Conservation (phyloP, 2,888 invertebrate genomes). For the Andrena haemorrhoa region DNA sequence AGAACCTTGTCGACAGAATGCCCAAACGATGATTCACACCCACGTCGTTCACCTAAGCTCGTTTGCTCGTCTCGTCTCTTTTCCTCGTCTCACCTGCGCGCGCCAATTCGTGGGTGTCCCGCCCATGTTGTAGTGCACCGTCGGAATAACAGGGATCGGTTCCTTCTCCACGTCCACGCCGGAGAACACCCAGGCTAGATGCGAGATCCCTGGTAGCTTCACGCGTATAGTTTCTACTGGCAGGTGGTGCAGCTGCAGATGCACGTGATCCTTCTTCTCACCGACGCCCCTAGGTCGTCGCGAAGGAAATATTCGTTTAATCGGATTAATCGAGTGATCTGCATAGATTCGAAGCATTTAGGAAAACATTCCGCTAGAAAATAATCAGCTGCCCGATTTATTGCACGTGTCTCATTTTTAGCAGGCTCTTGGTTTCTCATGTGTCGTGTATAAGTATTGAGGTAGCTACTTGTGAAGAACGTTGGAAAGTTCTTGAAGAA, state of each 20-base stretch:
- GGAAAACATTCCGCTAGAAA: too few species aligned
- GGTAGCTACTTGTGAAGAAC: too few species aligned
- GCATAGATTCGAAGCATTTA: background rate
- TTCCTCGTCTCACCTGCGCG: slow-evolving; percentile 88
- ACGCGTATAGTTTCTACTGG: slow-evolving; percentile 94
- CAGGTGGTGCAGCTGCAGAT: slow-evolving; percentile 96
- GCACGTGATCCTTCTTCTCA: slow-evolving; percentile 97
- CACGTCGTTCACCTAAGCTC: background rate
- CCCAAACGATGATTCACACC: background rate
- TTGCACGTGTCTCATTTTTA: too few species aligned
- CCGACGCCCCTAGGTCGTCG: slow-evolving; percentile 92
- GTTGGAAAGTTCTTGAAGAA: too few species aligned
- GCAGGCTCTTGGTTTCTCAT: too few species aligned
- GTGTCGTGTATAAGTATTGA: too few species aligned
- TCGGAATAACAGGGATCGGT: slow-evolving; percentile 98
- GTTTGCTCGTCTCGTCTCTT: background rate
- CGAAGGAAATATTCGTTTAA: background rate
- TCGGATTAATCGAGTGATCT: background rate
- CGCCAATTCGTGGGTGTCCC: slow-evolving; percentile 98
- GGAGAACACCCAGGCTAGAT: slow-evolving; percentile 99
- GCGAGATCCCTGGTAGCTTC: slow-evolving; percentile 96
- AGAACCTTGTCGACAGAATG: slow-evolving; percentile 85
- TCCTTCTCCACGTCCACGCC: slow-evolving; percentile 99
- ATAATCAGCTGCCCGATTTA: too few species aligned
- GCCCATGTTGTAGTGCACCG: slow-evolving; percentile 99